Conservation (phyloP, 2,113 vertebrate species). For the Saimiri boliviensis region DNA sequence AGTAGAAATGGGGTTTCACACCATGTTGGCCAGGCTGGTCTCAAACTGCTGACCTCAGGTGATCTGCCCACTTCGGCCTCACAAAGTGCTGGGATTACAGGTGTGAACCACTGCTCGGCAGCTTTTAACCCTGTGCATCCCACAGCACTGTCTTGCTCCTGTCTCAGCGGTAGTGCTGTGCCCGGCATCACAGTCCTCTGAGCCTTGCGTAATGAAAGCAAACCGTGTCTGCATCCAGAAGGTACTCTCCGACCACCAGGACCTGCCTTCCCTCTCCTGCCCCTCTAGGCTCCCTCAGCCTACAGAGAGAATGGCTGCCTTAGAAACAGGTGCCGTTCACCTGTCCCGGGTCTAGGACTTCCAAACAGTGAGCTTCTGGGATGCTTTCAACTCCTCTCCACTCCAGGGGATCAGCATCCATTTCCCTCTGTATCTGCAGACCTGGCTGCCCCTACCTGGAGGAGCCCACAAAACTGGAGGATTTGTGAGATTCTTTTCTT, state of each 20-base stretch:
- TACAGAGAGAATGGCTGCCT: not conserved
- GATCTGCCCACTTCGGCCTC: too few species aligned
- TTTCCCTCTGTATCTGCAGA: too few species aligned
- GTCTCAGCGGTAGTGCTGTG: accelerated
- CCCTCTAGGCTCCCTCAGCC: not conserved
- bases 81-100: too few species aligned
- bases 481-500: not conserved
- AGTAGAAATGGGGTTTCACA: too few species aligned
- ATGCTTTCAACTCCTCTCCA: not conserved
- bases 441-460: not conserved
- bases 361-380: not conserved
- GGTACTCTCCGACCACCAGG: accelerated
- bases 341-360: not conserved
- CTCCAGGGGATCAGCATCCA: not conserved
- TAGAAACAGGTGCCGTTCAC: too few species aligned
- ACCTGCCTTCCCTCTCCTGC: too few species aligned
- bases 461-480: not conserved
- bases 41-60: too few species aligned
- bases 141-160: accelerated
- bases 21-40: too few species aligned
- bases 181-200: not conserved
- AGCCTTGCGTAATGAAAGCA: not conserved
- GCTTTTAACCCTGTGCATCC: too few species aligned
- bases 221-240: not conserved
- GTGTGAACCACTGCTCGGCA: accelerated